phyloP scores from a whole-genome alignment of 2,888 invertebrate genomes.

The Ferrisia virgata region DNA sequence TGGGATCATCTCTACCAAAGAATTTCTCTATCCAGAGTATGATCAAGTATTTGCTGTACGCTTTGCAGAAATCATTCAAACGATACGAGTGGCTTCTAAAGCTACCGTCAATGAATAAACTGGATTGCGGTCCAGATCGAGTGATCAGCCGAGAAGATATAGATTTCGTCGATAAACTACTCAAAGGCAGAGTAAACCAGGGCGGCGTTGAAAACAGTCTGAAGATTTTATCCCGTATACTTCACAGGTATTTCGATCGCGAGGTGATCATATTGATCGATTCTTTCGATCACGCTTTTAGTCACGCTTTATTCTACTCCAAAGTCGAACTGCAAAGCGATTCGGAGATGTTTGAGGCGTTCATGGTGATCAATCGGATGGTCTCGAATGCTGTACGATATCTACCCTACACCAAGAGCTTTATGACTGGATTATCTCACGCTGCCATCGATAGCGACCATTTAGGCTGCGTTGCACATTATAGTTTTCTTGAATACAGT shows the following conservation, averaged over 20 bases:
- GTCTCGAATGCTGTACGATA: background rate
- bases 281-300: background rate
- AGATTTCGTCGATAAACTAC: background rate
- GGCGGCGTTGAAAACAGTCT: background rate
- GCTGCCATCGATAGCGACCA: background rate
- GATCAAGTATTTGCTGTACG: background rate
- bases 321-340: background rate
- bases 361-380: background rate
- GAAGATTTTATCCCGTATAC: background rate
- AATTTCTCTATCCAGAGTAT: background rate
- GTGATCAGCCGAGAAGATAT: background rate
- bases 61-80: background rate
- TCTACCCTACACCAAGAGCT: background rate
- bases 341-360: background rate
- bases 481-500: background rate
- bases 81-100: background rate
- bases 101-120: background rate
- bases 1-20: background rate
- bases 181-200: background rate
- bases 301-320: background rate
- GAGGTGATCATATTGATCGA: background rate
- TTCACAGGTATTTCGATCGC: background rate
- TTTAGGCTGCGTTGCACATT: background rate
- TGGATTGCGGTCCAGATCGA: background rate
- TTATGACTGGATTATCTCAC: background rate